A percentile compares a stretch with the other conserved stretches of the same genome.
Conservation (phyloP, 2,888 invertebrate species). For the Trachelus iudaicus region DNA sequence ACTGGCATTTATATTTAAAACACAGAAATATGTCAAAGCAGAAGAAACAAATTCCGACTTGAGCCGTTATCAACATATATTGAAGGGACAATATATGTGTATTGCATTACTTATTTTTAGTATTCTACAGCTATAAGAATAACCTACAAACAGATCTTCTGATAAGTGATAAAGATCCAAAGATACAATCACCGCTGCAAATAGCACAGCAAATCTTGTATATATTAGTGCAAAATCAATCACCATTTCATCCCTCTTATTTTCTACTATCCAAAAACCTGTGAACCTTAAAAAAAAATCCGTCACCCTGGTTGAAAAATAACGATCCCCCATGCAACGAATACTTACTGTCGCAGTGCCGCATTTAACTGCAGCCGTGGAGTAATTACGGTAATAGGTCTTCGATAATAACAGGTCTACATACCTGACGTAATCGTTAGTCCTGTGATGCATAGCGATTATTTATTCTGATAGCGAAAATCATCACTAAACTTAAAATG, state of each 20-base stretch:
- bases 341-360: too few relatives aligned
- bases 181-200: constrained; percentile 1
- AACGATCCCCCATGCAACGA: background rate
- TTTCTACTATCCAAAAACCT: constrained; percentile 37
- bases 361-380: too few relatives aligned
- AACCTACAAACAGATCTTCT: constrained; percentile 31
- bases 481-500: too few relatives aligned
- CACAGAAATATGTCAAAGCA: constrained; percentile 43
- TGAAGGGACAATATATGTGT: background rate
- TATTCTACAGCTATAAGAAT: too few relatives aligned
- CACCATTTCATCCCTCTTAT: constrained; percentile 17
- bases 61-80: constrained; percentile 35
- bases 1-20: constrained; percentile 36
- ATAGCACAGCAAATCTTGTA: constrained; percentile 24
- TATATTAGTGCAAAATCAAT: constrained; percentile 28
- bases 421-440: too few relatives aligned
- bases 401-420: too few relatives aligned
- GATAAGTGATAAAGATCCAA: constrained; percentile 35
- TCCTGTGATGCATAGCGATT: too few relatives aligned
- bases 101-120: too few relatives aligned
- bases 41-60: constrained; percentile 38
- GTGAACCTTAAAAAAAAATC: constrained; percentile 35
- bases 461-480: too few relatives aligned
- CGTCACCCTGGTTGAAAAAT: constrained; percentile 28
- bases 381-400: too few relatives aligned